Percentiles rank a stretch among this genome's conserved stretches.
Conservation (phyloP, 2,888 invertebrate genomes). For the Branchipolynoe longqiensis region DNA sequence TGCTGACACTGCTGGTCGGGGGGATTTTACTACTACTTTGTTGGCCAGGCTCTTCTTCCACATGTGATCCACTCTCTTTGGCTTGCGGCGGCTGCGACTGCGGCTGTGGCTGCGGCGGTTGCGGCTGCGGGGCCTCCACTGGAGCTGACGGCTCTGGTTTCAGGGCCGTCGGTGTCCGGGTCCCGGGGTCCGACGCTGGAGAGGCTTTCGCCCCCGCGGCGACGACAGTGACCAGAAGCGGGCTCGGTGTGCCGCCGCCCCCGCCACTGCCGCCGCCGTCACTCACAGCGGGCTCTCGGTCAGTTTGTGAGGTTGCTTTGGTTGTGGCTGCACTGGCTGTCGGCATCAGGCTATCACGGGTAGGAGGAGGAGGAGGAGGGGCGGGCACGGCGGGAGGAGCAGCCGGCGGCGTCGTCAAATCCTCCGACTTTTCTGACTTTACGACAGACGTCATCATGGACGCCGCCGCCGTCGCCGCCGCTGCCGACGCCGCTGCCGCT, state of each 20-base stretch:
- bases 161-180: not conserved
- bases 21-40: not conserved
- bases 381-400: not conserved
- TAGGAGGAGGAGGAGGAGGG: constrained; percentile 17
- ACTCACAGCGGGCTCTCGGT: constrained; percentile 26
- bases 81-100: not conserved
- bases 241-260: not conserved
- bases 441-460: not conserved
- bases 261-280: not conserved
- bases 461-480: not conserved
- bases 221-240: no score
- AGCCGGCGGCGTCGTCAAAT: not conserved
- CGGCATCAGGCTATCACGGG: constrained; percentile 1
- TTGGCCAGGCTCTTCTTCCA: constrained; percentile 5
- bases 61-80: not conserved
- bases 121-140: no score
- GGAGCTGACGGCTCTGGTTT: no score
- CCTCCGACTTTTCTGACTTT: no score
- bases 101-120: not conserved
- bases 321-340: constrained; percentile 8
- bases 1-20: not conserved
- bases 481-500: not conserved
- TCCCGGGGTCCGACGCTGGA: not conserved
- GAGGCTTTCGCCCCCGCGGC: no score
- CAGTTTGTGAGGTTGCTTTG: constrained; percentile 36